Evolutionary conservation across 2,113 vertebrate species (phyloP).

Genomic region (Oncorhynchus kisutch): DNA sequence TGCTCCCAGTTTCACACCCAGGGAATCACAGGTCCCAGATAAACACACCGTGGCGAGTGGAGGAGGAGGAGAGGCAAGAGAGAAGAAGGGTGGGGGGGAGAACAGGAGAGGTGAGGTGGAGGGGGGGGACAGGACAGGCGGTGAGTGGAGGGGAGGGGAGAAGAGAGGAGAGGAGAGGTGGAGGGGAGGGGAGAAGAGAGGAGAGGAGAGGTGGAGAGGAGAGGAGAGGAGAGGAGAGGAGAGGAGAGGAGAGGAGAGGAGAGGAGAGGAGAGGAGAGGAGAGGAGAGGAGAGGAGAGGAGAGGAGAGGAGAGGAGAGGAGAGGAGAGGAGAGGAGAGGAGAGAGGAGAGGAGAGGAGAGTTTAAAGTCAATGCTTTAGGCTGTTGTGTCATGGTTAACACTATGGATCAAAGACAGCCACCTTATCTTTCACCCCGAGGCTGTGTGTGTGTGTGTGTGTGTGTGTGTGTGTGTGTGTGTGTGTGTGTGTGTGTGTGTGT

Average conservation of each 20-base stretch:
- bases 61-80: background rate
- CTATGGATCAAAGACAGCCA: slow-evolving; percentile 4
- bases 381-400: slow-evolving; percentile 41
- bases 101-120: background rate
- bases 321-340: too few relatives aligned
- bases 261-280: slow-evolving; percentile 8
- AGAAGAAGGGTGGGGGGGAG: background rate
- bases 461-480: background rate
- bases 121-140: too few relatives aligned
- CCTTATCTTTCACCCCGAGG: slow-evolving; percentile 4
- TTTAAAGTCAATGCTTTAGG: slow-evolving; percentile 57
- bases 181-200: too few relatives aligned
- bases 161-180: too few relatives aligned
- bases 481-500: background rate
- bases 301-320: too few relatives aligned
- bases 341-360: slow-evolving; percentile 19
- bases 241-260: background rate
- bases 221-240: too few relatives aligned
- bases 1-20: slow-evolving; percentile 43
- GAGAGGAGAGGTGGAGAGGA: too few relatives aligned
- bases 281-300: too few relatives aligned
- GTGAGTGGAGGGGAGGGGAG: too few relatives aligned
- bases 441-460: too few relatives aligned
- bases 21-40: slow-evolving; percentile 24
- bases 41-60: background rate